These are phyloP conservation scores for Aleiodes leptofemur DNA, from an alignment of 2,888 invertebrate genomes.

Conservation along the genomic window DNA sequence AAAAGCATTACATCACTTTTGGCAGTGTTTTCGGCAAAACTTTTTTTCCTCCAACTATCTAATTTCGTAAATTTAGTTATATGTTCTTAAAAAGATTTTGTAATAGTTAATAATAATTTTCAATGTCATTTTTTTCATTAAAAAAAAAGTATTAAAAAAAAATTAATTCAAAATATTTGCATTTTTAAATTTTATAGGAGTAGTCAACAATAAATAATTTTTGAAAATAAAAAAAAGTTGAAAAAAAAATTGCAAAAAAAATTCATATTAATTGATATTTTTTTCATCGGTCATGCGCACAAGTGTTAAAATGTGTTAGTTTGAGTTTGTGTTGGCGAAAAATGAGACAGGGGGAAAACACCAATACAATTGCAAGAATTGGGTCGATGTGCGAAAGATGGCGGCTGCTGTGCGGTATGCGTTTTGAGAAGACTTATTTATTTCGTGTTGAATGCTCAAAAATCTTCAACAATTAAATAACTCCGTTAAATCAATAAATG, in stretches of 20 bases:
- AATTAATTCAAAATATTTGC: neutral
- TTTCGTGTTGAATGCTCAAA: constrained; percentile 13
- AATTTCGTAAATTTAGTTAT: constrained; percentile 16
- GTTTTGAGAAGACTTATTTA: neutral
- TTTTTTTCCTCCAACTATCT: neutral
- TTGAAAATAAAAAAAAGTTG: neutral
- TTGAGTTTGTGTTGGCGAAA: too few species aligned
- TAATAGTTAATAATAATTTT: constrained; percentile 17
- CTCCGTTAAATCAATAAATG: too few species aligned
- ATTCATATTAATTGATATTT: neutral
- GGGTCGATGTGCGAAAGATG: constrained; percentile 73
- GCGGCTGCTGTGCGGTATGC: constrained; percentile 60
- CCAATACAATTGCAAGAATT: constrained; percentile 58
- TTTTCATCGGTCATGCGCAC: constrained; percentile 17
- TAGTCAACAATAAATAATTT: neutral
- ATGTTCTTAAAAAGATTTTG: neutral
- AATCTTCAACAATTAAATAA: neutral
- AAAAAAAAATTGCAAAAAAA: neutral
- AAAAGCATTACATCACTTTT: too few species aligned
- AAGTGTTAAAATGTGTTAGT: neutral
- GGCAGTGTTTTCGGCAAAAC: neutral
- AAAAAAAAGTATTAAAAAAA: neutral
- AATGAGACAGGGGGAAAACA: neutral
- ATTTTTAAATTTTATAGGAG: neutral
- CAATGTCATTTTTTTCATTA: constrained; percentile 6